Evolutionary conservation across 2,797 vertebrate genomes (phyloP).

Genomic region (Tympanoctomys barrerae): DNA sequence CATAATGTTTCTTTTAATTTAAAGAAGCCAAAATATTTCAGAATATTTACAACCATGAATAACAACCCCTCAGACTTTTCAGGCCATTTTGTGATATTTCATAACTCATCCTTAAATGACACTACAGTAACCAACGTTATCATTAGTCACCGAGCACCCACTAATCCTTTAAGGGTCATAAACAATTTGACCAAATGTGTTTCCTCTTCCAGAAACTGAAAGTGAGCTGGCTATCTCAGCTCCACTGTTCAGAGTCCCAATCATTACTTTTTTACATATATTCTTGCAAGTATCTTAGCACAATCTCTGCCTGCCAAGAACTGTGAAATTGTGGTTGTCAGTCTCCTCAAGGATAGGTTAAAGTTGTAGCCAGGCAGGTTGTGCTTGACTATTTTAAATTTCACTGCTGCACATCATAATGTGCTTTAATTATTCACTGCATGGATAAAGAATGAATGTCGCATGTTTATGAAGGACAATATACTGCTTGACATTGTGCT

Average conservation of each 20-base stretch:
- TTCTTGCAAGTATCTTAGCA: slow-evolving; percentile 65
- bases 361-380: slow-evolving; percentile 71
- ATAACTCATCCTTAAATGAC: slow-evolving; percentile 79
- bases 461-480: slow-evolving; percentile 66
- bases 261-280: slow-evolving; percentile 51
- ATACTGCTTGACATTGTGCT: slow-evolving; percentile 54
- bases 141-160: slow-evolving; percentile 70
- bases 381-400: slow-evolving; percentile 61
- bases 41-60: slow-evolving; percentile 65
- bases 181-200: slow-evolving; percentile 74
- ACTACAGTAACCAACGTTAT: slow-evolving; percentile 80
- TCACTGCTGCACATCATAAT: slow-evolving; percentile 50
- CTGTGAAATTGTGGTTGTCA: slow-evolving; percentile 72
- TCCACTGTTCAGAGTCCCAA: slow-evolving; percentile 12
- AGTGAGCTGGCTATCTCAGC: slow-evolving; percentile 58
- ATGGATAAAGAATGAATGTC: slow-evolving; percentile 55
- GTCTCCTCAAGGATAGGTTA: slow-evolving; percentile 59
- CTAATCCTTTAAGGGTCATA: slow-evolving; percentile 77
- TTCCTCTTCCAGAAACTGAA: slow-evolving; percentile 69
- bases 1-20: slow-evolving; percentile 72
- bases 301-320: slow-evolving; percentile 61
- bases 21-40: slow-evolving; percentile 73
- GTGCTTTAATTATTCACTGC: slow-evolving; percentile 57
- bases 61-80: slow-evolving; percentile 75
- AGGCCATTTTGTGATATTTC: slow-evolving; percentile 78